Conservation (phyloP, 2,113 vertebrate genomes). For the Cercocebus atys region DNA sequence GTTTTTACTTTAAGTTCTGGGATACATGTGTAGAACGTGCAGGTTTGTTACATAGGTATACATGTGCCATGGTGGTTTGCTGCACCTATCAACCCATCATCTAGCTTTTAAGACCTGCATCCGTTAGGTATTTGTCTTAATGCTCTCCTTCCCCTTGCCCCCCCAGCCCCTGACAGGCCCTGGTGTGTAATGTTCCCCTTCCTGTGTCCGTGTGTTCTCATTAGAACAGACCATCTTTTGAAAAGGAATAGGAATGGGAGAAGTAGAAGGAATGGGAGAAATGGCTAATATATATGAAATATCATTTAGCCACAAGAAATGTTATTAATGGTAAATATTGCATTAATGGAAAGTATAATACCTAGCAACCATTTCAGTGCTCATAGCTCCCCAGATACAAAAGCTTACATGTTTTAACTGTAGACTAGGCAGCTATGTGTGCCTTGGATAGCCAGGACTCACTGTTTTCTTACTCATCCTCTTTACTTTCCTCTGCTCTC, state of each 20-base stretch:
- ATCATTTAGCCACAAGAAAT: background rate
- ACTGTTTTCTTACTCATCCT: background rate
- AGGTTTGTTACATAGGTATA: no score
- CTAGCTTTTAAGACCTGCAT: no score
- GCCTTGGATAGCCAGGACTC: background rate
- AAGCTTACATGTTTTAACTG: background rate
- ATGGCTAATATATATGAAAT: background rate
- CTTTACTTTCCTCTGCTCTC: background rate
- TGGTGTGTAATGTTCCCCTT: no score
- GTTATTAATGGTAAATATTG: background rate
- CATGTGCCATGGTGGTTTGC: no score
- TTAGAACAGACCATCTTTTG: background rate
- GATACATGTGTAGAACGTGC: no score
- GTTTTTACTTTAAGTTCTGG: no score
- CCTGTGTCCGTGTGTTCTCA: no score
- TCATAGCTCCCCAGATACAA: background rate
- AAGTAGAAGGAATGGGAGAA: background rate
- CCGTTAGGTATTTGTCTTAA: no score
- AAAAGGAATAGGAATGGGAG: background rate
- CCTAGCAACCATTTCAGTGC: background rate
- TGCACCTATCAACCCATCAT: no score
- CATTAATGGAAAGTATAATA: background rate
- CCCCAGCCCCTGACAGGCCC: no score
- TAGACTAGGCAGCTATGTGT: background rate
- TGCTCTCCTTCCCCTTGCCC: no score